These are phyloP conservation scores for Cryptus viduatorius DNA, from an alignment of 2,888 invertebrate species.

Conservation along the genomic window DNA sequence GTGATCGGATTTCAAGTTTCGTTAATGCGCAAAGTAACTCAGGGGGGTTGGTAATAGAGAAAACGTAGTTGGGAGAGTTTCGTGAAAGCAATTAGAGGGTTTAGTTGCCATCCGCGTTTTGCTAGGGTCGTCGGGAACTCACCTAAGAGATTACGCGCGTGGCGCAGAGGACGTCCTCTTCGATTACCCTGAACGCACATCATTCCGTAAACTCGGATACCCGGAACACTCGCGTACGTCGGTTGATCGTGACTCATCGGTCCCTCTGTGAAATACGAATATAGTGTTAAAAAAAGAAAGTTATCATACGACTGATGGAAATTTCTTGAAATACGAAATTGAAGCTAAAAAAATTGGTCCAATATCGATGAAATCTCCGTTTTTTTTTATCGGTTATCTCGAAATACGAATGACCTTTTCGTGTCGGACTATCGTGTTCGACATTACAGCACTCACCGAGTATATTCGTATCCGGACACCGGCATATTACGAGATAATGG, in stretches of 20 bases:
- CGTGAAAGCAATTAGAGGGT: background rate
- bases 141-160: conserved; percentile 85
- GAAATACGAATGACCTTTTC: background rate
- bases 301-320: background rate
- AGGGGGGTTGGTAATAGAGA: background rate
- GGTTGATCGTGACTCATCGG: conserved; percentile 98
- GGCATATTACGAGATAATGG: conserved; percentile 96
- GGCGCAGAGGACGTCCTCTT: conserved; percentile 85
- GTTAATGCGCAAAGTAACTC: background rate
- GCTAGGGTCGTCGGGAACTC: conserved; percentile 37
- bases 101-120: background rate
- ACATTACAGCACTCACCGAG: conserved; percentile 88
- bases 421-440: background rate
- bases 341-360: too few relatives aligned
- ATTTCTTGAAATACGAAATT: background rate
- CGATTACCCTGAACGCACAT: conserved; percentile 90
- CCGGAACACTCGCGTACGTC: conserved; percentile 96
- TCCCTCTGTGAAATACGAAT: conserved; percentile 89
- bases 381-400: background rate
- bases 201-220: conserved; percentile 97
- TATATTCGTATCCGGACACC: conserved; percentile 94
- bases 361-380: too few relatives aligned
- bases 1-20: background rate
- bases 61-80: background rate
- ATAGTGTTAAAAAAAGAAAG: background rate